Evolutionary conservation across 2,888 invertebrate species (phyloP).

Genomic region (Nomada fucata): DNA sequence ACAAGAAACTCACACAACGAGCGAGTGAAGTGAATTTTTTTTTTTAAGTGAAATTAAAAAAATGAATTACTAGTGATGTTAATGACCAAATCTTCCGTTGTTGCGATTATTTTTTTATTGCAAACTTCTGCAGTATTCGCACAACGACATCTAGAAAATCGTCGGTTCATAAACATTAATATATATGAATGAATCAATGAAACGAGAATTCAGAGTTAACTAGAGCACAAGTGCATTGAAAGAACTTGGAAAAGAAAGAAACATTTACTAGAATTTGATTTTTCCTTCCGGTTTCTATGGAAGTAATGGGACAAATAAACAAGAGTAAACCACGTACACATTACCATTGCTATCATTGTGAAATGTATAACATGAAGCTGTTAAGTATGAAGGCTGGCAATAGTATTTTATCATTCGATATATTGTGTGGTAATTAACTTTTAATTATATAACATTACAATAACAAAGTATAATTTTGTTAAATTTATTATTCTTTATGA

Average conservation of each 20-base stretch:
- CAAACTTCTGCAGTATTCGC: constrained; percentile 61
- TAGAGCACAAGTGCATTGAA: constrained; percentile 62
- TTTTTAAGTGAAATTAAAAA: constrained; percentile 29
- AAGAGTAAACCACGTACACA: constrained; percentile 47
- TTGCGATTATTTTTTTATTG: constrained; percentile 56
- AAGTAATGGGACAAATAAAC: constrained; percentile 51
- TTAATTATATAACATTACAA: constrained; percentile 79
- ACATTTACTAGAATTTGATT: constrained; percentile 53
- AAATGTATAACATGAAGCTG: constrained; percentile 61
- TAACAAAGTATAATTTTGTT: constrained; percentile 82
- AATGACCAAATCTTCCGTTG: constrained; percentile 53
- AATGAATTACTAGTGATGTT: constrained; percentile 36
- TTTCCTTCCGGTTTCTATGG: constrained; percentile 51
- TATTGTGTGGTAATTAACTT: constrained; percentile 81
- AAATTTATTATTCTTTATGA: constrained; percentile 81
- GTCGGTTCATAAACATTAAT: constrained; percentile 47
- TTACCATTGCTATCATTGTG: constrained; percentile 63
- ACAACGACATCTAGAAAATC: constrained; percentile 60
- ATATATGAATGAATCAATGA: constrained; percentile 29
- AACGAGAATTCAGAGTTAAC: constrained; percentile 42
- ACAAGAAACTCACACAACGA: constrained; percentile 77
- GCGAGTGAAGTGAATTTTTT: constrained; percentile 71
- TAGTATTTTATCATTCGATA: constrained; percentile 80
- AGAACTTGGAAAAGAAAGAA: constrained; percentile 45
- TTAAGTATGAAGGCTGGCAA: constrained; percentile 75